Base-by-base conservation (phyloP, 2,113 vertebrate species). In the Trichomycterus rosablanca region DNA sequence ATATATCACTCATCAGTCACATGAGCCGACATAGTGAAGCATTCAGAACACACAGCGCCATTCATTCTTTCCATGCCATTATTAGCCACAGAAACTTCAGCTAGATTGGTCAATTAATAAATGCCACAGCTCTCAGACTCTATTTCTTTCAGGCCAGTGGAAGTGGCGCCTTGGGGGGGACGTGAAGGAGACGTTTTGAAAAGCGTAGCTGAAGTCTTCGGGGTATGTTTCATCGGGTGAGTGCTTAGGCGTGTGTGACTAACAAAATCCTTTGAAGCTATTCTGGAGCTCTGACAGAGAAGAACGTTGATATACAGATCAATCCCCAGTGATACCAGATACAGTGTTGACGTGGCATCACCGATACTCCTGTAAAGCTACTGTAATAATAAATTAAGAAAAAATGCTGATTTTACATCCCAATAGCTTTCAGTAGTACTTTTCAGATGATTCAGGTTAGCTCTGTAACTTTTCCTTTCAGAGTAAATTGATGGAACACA, bases 71-170 rank as follows among this genome's bases (percentile, higher is more conserved):
- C 3, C n/a, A 22, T 55, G 22, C 55, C 66, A 71, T 73, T 71
- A 74, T 75, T 71, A 75, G 68, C 71, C 43, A 22, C 10, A 18
- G 66, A 34, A 39, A 54, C 50, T 66, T 55, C 68, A 64, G 46
- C 51, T 37, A 22, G 66, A 55, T 11, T 22, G 30, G 67, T 30
- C 56, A 53, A 72, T 55, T 69, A 57, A 28, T 81, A 83, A 84
- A 88, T 84, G 83, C 83, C 82, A 85, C 71, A 63, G 76, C 58
- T 68, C 76, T 68, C 66, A 75, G 67, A 51, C 52, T 69, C 60
- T 3, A 52, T 77, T 70, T 43, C 72, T 80, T 71, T 73, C 72
- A 62, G 57, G 35, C 61, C 46, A 40, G 51, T 74, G 75, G 49
- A 75, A 71, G 63, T 11, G 48, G 49, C 61, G 53, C 5, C 1